A percentile compares a stretch with the other conserved stretches of the same genome.
phyloP scores from a whole-genome alignment of 1,140 invertebrate genomes.

The Bombus ignitus region DNA sequence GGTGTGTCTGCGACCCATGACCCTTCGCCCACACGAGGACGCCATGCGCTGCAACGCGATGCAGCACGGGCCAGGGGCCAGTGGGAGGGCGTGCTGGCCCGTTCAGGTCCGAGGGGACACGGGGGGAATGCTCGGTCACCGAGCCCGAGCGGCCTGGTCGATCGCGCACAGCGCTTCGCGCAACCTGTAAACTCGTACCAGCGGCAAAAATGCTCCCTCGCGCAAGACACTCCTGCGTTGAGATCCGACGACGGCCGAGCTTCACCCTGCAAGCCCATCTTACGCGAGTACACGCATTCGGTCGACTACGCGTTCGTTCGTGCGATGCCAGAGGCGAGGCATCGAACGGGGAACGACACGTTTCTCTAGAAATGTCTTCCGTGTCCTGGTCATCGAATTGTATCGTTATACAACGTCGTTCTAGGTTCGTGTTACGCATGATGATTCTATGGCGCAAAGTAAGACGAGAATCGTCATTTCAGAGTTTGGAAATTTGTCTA shows the following conservation, averaged over 20 bases:
- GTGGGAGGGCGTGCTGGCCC: conserved; percentile 69
- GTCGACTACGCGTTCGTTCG: not conserved
- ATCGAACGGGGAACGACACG: not conserved
- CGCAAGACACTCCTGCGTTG: conserved; percentile 64
- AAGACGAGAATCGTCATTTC: too few species aligned
- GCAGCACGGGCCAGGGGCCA: conserved; percentile 71
- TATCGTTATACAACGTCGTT: too few species aligned
- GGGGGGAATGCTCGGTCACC: conserved; percentile 75
- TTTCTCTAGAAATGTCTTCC: not conserved
- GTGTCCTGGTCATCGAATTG: too few species aligned
- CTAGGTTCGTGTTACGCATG: too few species aligned
- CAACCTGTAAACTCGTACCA: conserved; percentile 79
- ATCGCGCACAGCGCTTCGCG: conserved; percentile 76
- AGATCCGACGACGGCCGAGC: conserved; percentile 39
- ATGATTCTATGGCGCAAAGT: too few species aligned
- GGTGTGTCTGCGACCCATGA: conserved; percentile 80
- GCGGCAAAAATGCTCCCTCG: conserved; percentile 75
- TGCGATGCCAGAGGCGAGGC: not conserved
- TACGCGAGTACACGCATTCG: conserved; percentile 16
- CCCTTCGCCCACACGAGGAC: conserved; percentile 81
- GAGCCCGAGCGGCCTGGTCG: conserved; percentile 69
- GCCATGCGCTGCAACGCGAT: conserved; percentile 76
- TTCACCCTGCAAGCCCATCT: conserved; percentile 57
- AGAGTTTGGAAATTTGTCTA: too few species aligned
- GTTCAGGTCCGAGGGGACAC: conserved; percentile 66